Evolutionary conservation across 2,113 vertebrate genomes (phyloP).

Genomic region (Psephotus haematonotus): DNA sequence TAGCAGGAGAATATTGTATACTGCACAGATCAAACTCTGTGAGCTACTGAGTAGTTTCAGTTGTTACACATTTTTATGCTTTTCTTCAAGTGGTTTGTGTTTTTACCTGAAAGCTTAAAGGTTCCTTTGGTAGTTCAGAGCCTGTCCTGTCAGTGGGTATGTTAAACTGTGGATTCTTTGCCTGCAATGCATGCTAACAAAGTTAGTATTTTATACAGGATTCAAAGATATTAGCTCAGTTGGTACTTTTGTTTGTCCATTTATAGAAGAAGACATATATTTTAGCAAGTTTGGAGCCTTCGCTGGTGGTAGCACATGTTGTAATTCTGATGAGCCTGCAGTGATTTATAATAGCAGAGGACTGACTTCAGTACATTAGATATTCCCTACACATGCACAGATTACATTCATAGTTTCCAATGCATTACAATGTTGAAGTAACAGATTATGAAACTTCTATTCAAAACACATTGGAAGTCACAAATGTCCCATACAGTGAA

Average conservation of each 20-base stretch:
- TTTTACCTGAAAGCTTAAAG: background rate
- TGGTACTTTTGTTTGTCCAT: background rate
- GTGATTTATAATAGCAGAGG: conserved; percentile 5
- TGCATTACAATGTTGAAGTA: background rate
- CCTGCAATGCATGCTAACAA: background rate
- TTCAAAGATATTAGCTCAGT: background rate
- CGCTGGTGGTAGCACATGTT: background rate
- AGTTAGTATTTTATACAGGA: background rate
- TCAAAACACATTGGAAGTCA: background rate
- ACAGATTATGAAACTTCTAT: conserved; percentile 33
- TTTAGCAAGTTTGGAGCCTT: conserved; percentile 12
- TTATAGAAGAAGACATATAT: background rate
- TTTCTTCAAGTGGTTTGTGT: background rate
- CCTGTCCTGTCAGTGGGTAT: background rate
- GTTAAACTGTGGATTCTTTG: background rate
- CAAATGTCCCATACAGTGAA: background rate
- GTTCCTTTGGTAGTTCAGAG: background rate
- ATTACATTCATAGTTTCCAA: background rate
- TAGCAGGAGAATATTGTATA: background rate
- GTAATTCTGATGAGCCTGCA: conserved; percentile 21
- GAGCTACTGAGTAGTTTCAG: background rate
- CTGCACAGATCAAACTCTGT: background rate
- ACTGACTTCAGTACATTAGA: background rate
- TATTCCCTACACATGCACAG: conserved; percentile 2
- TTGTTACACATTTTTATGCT: background rate